Conservation (phyloP, 35 echinoderm and acorn worm species). For the Patiria miniata region DNA sequence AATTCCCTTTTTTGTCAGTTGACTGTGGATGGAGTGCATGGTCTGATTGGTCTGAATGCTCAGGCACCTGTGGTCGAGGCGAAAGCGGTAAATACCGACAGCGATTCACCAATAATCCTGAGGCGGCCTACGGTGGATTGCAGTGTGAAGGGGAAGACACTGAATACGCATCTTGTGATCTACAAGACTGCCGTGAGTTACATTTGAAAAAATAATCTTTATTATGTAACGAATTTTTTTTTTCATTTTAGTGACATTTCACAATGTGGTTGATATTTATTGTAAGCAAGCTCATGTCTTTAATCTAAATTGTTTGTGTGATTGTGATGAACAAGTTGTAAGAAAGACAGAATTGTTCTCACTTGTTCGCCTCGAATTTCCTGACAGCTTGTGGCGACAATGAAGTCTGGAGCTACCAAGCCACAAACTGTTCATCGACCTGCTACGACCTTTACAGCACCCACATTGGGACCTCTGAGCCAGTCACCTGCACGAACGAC, state of each 20-base stretch:
- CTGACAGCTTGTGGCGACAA: slow-evolving; percentile 51
- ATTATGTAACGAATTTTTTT: neutral
- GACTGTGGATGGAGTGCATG: slow-evolving; percentile 73
- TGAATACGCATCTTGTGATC: slow-evolving; percentile 41
- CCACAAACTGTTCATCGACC: slow-evolving; percentile 46
- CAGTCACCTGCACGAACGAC: neutral
- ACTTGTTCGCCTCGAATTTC: neutral
- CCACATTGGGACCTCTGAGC: neutral
- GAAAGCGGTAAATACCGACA: slow-evolving; percentile 5
- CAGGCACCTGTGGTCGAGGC: slow-evolving; percentile 49
- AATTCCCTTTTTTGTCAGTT: slow-evolving; percentile 22
- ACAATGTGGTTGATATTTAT: slow-evolving; percentile 15
- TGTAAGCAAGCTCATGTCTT: no score
- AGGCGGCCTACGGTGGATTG: slow-evolving; percentile 50
- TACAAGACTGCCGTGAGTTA: slow-evolving; percentile 47
- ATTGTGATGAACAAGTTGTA: no score
- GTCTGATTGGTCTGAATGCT: slow-evolving; percentile 69
- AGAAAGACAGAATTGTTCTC: no score
- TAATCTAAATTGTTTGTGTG: no score
- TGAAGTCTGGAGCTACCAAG: slow-evolving; percentile 59
- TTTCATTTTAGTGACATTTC: slow-evolving; percentile 15
- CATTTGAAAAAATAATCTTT: neutral
- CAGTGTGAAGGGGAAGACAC: slow-evolving; percentile 64
- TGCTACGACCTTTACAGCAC: slow-evolving; percentile 48
- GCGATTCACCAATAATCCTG: slow-evolving; percentile 61